Conservation (phyloP, 2,797 vertebrate species). For the Artibeus jamaicensis region DNA sequence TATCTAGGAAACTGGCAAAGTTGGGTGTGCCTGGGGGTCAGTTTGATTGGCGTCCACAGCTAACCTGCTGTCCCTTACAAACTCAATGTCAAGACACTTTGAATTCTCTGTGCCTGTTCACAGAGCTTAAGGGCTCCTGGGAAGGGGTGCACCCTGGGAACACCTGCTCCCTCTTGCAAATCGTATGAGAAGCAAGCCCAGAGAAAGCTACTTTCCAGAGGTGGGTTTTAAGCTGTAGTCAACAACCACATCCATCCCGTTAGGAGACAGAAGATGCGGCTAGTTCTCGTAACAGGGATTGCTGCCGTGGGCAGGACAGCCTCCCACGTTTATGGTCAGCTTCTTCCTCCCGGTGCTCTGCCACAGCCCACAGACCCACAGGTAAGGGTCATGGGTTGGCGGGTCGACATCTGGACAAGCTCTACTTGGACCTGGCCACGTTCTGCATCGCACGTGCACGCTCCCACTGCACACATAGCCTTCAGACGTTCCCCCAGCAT, state of each 20-base stretch:
- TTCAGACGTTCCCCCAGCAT: not conserved
- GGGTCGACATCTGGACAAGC: not conserved
- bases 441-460: rapidly evolving
- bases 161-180: rapidly evolving
- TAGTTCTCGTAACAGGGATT: not conserved
- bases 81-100: rapidly evolving
- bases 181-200: not conserved
- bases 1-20: not conserved
- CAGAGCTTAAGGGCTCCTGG: not conserved
- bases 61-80: not conserved
- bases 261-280: rapidly evolving
- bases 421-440: rapidly evolving
- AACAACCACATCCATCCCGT: rapidly evolving
- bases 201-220: not conserved
- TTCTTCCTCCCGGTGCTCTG: not conserved
- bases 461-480: not conserved
- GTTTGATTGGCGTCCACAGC: not conserved
- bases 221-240: rapidly evolving
- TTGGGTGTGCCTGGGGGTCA: not conserved
- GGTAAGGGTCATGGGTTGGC: not conserved
- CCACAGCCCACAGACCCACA: not conserved
- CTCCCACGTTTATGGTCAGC: not conserved
- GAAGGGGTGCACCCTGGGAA: not conserved
- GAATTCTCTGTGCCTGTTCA: not conserved
- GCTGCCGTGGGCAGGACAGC: not conserved